Conservation (phyloP, 1,140 invertebrate species). For the Vanessa atalanta region DNA sequence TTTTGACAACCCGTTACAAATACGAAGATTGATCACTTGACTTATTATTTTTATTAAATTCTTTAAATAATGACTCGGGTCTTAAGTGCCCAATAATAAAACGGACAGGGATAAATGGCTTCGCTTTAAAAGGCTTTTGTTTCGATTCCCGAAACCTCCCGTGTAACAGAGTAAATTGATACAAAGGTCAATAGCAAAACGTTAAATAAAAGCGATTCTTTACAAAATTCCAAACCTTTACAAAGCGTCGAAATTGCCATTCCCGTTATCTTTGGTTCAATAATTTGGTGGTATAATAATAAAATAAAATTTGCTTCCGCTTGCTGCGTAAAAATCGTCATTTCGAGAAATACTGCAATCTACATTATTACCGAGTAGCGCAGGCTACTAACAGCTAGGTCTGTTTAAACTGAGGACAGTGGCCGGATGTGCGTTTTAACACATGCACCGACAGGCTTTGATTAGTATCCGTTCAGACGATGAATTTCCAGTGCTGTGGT, state of each 20-base stretch:
- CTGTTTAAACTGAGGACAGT: no score
- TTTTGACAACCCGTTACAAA: conserved; percentile 16
- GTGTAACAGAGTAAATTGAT: conserved; percentile 28
- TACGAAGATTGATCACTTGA: conserved; percentile 30
- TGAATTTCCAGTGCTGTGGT: no score
- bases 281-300: no score
- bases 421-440: no score
- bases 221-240: conserved; percentile 7
- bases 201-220: conserved; percentile 21
- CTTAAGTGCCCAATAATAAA: conserved; percentile 43
- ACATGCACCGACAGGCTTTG: no score
- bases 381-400: no score
- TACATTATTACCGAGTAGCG: no score
- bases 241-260: not conserved
- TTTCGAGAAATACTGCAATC: no score
- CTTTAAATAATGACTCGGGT: conserved; percentile 26
- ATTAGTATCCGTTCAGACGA: no score
- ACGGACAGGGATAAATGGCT: conserved; percentile 40
- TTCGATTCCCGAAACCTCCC: conserved; percentile 29
- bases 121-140: conserved; percentile 36
- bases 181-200: conserved; percentile 29
- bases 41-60: conserved; percentile 38
- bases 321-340: no score
- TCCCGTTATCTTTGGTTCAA: not conserved
- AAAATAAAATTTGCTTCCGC: no score